Base-by-base conservation (phyloP, 2,113 vertebrate genomes). In the Alethe diademata region DNA sequence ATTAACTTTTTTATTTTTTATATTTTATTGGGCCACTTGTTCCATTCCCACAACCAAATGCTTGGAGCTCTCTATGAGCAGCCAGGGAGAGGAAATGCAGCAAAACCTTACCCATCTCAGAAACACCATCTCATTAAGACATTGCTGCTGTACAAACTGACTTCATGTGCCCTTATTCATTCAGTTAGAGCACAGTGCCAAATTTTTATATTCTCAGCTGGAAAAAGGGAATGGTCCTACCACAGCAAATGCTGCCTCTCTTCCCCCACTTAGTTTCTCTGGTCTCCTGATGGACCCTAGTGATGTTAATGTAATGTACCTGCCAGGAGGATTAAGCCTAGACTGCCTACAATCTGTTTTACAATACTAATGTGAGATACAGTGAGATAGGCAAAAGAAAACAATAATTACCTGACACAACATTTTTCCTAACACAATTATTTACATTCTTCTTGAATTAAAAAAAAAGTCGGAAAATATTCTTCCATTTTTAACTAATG, bases 401-500 rank as follows among this genome's bases (percentile, higher is more conserved):
- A 45, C 61, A 88, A 90, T 57, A 94, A 92, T 92, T 88, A 96
- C 92, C 88, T 92, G 79, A 79, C 88, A 78, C 85, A 35, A 80
- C 76, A 64, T 60, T 81, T 96, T 92, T 92, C 86, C 53, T 82
- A 94, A 96, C 17, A 24, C 35, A 80, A 96, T 85, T 86, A 88
- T 94, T 94, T 97, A 97, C 79, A 94, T 94, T 96, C 91, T 78
- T 92, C 91, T 91, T 93, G 92, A 96, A 94, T 90, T 87, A 82
- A 81, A 83, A 82, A n/a, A 38, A 42, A 92, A 40, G 19, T 40
- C 38, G 22, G 54, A 81, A 93, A 93, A 87, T 90, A 92, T 84
- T 92, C 78, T 93, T 93, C 89, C 64, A 90, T 96, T 96, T 97
- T 97, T 97, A 98, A 97, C 97, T 97, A 97, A 96, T 93, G 93